phyloP scores from a whole-genome alignment of 37 sponge, comb jelly and placozoan species.

The Cliona cf. orientalis region DNA sequence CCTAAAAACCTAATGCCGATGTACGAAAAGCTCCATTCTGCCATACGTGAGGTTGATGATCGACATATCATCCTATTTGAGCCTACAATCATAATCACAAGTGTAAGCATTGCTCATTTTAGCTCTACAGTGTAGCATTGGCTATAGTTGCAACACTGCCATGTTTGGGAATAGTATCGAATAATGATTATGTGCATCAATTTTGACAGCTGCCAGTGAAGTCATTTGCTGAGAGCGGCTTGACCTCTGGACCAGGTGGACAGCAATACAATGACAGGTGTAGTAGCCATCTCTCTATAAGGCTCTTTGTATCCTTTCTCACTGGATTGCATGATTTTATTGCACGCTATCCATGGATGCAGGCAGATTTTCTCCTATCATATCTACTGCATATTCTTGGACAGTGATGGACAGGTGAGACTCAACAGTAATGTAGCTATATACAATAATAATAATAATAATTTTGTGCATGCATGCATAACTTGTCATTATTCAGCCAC shows the following conservation, averaged over 20 bases:
- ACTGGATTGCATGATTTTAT: too few relatives aligned
- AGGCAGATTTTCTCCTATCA: slow-evolving; percentile 78
- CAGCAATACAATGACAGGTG: slow-evolving; percentile 75
- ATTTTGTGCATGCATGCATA: background rate
- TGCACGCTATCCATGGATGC: background rate
- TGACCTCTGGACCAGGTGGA: slow-evolving; percentile 83
- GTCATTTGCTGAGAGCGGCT: slow-evolving; percentile 60
- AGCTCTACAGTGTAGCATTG: too few relatives aligned
- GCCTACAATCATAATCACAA: slow-evolving; percentile 72
- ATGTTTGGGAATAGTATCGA: too few relatives aligned
- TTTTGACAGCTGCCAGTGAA: slow-evolving; percentile 52
- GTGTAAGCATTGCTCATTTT: background rate
- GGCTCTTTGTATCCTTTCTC: background rate
- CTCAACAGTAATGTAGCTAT: background rate
- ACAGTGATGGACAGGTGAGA: slow-evolving; percentile 68
- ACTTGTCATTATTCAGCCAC: slow-evolving; percentile 29
- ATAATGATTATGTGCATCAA: background rate
- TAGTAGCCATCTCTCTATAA: background rate
- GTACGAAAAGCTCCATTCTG: slow-evolving; percentile 73
- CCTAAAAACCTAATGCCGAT: slow-evolving; percentile 69
- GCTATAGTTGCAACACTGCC: too few relatives aligned
- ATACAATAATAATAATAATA: too few relatives aligned
- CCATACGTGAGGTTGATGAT: slow-evolving; percentile 73
- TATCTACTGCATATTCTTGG: slow-evolving; percentile 68
- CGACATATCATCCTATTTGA: slow-evolving; percentile 84